phyloP scores from a whole-genome alignment of 2,797 vertebrate genomes.

The Lithobates sylvaticus region DNA sequence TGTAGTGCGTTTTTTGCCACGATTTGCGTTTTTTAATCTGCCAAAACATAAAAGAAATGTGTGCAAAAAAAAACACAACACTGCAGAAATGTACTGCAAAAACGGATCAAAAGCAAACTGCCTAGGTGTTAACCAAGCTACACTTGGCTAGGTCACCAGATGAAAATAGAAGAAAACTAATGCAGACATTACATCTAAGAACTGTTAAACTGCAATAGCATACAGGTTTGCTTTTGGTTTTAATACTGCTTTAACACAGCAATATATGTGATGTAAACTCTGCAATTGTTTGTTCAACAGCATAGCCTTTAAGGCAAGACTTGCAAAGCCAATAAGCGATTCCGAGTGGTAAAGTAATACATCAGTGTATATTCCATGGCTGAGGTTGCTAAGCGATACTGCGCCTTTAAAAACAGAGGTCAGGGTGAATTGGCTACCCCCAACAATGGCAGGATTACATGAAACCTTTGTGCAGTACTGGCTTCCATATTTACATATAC shows the following conservation, averaged over 20 bases:
- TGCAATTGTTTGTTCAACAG: constrained; percentile 30
- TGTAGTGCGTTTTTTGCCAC: no score
- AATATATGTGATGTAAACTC: background rate
- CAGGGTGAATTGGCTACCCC: background rate
- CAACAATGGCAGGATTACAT: background rate
- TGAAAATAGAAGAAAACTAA: no score
- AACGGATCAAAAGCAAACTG: no score
- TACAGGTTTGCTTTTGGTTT: no score
- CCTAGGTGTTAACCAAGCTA: no score
- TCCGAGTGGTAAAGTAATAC: constrained; percentile 7
- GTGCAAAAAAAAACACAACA: no score
- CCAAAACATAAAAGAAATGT: no score
- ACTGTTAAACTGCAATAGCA: no score
- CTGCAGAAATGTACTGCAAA: no score
- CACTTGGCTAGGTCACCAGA: no score
- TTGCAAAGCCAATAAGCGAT: constrained; percentile 34
- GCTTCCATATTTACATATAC: background rate
- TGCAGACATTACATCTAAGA: no score
- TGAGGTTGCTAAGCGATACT: background rate
- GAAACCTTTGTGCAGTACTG: background rate
- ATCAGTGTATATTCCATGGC: background rate
- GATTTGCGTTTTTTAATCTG: no score
- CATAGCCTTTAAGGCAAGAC: background rate
- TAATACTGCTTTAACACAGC: background rate
- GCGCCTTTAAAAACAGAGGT: constrained; percentile 11